Evolutionary conservation across 2,797 vertebrate genomes (phyloP).

Genomic region (Squalus acanthias): DNA sequence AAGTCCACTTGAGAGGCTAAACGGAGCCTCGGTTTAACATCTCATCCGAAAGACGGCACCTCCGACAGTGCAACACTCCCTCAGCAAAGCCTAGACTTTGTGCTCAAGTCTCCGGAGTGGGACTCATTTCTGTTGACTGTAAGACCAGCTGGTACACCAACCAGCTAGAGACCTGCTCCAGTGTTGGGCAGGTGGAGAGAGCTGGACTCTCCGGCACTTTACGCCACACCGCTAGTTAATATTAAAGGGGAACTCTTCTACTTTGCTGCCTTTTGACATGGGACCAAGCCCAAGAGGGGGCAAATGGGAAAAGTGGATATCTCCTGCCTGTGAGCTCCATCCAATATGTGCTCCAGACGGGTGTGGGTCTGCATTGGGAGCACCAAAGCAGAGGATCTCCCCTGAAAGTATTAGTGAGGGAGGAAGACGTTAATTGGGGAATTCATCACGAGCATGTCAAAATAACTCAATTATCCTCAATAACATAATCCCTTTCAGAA

Average conservation of each 20-base stretch:
- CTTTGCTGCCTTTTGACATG: too few species aligned
- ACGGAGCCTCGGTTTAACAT: not conserved
- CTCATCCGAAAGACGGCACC: not conserved
- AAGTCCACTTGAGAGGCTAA: not conserved
- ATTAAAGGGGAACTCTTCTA: not conserved
- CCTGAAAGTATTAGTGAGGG: not conserved
- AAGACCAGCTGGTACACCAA: too few species aligned
- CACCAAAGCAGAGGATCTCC: not conserved
- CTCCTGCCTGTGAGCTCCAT: not conserved
- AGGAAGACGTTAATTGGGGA: not conserved
- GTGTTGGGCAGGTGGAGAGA: not conserved
- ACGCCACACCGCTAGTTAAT: not conserved
- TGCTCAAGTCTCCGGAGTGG: not conserved
- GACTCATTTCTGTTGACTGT: too few species aligned
- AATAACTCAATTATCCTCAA: not conserved
- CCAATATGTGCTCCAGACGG: too few species aligned
- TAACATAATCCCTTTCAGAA: not conserved
- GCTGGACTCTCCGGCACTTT: not conserved
- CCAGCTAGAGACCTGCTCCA: too few species aligned
- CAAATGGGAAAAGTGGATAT: not conserved
- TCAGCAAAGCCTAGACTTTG: not conserved
- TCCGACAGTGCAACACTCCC: not conserved
- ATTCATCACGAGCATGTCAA: not conserved
- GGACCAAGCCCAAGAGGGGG: not conserved
- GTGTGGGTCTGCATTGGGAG: not conserved